Conservation (phyloP, 2,797 vertebrate genomes). For the Muscicapa comitata region DNA sequence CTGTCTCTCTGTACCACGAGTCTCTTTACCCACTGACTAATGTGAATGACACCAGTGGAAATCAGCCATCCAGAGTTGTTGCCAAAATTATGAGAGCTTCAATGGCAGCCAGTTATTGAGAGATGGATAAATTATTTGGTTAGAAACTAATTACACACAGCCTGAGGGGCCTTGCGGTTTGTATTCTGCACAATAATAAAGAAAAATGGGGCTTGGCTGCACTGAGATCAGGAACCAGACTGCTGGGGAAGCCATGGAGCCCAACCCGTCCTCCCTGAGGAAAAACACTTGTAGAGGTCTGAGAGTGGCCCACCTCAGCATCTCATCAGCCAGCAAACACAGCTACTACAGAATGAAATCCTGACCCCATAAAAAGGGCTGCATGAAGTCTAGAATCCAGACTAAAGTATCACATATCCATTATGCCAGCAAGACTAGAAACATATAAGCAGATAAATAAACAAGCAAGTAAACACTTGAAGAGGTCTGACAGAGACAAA, state of each 20-base stretch:
- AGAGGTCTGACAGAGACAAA: not conserved
- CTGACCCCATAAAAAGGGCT: not conserved
- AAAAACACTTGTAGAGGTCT: not conserved
- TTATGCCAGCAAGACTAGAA: not conserved
- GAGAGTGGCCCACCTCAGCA: not conserved
- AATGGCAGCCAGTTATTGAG: slow-evolving; percentile 43
- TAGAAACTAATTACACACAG: slow-evolving; percentile 42
- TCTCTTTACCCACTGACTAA: slow-evolving; percentile 35
- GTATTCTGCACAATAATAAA: not conserved
- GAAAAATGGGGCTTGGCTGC: slow-evolving; percentile 5
- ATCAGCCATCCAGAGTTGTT: slow-evolving; percentile 5
- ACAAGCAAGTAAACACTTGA: not conserved
- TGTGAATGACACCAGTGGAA: slow-evolving; percentile 46
- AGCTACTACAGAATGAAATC: not conserved
- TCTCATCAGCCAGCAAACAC: not conserved
- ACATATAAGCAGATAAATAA: not conserved
- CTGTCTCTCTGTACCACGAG: not conserved
- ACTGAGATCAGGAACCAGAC: not conserved
- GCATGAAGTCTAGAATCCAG: not conserved
- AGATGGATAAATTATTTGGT: slow-evolving; percentile 52
- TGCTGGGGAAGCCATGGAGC: not conserved
- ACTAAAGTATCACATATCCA: not conserved
- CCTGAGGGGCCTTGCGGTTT: not conserved
- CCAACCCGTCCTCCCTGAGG: not conserved
- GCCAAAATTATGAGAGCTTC: slow-evolving; percentile 39